phyloP scores from a whole-genome alignment of 2,888 invertebrate species.

The Ichneumoninae sp. region DNA sequence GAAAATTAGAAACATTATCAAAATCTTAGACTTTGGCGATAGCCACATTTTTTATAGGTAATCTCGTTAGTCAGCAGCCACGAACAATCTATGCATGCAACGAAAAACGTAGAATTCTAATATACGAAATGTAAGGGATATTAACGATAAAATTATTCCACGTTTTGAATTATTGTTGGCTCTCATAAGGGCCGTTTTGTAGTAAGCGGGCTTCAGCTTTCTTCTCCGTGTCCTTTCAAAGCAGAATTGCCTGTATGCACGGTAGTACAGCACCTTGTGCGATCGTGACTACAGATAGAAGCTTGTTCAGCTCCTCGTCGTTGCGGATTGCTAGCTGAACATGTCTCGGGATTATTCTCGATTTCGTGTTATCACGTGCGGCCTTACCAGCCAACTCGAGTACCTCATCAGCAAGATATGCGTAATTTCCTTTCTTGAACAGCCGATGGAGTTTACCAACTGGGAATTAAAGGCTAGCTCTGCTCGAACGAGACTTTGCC shows the following conservation, averaged over 20 bases:
- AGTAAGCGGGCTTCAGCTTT: not conserved
- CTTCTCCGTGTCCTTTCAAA: not conserved
- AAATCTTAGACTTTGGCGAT: not conserved
- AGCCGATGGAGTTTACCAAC: too few species aligned
- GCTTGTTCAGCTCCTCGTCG: too few species aligned
- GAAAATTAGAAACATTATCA: too few species aligned
- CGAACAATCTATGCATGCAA: not conserved
- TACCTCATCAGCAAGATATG: too few species aligned
- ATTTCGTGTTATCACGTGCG: not conserved
- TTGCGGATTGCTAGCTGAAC: too few species aligned
- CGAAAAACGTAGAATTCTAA: too few species aligned
- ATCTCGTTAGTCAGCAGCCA: not conserved
- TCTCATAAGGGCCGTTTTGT: not conserved
- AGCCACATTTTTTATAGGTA: not conserved
- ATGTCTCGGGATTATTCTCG: too few species aligned
- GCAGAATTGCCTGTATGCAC: not conserved
- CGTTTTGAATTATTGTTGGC: not conserved
- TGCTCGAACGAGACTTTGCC: too few species aligned
- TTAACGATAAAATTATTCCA: not conserved
- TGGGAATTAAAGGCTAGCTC: too few species aligned
- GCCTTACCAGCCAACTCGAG: too few species aligned
- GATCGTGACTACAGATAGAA: too few species aligned
- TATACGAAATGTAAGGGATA: not conserved
- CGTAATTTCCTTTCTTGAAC: too few species aligned
- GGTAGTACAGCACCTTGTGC: not conserved